These are phyloP conservation scores for Choloepus hoffmanni DNA, from an alignment of 2,113 vertebrate species.

Conservation along the genomic window DNA sequence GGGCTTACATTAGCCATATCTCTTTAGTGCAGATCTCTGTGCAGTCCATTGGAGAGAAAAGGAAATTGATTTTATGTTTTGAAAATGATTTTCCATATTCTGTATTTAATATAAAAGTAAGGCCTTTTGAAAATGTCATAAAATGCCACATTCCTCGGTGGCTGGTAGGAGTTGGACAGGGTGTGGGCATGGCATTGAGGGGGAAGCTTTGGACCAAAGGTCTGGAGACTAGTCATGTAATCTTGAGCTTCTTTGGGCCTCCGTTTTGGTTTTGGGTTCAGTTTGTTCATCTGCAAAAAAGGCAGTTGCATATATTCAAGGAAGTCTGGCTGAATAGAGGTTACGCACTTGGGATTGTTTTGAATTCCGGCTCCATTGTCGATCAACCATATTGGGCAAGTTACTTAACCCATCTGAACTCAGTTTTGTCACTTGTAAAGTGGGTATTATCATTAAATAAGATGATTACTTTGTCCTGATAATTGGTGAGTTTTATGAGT, in stretches of 20 bases:
- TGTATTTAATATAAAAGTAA: not conserved
- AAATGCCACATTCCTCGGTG: not conserved
- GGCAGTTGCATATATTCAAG: not conserved
- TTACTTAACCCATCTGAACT: not conserved
- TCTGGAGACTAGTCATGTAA: not conserved
- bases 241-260: not conserved
- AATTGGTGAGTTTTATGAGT: slow-evolving; percentile 27
- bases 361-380: not conserved
- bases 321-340: not conserved
- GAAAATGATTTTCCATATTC: not conserved
- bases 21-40: not conserved
- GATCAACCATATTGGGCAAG: not conserved
- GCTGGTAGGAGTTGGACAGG: not conserved
- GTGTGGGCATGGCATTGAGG: not conserved
- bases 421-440: slow-evolving; percentile 64
- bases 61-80: slow-evolving; percentile 16
- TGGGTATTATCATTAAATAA: slow-evolving; percentile 28
- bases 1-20: not conserved
- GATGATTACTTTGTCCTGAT: slow-evolving; percentile 11
- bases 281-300: not conserved
- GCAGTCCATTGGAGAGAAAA: not conserved
- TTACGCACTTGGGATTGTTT: not conserved
- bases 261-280: not conserved
- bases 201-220: not conserved
- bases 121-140: not conserved